Evolutionary conservation across 2,113 vertebrate species (phyloP).

Genomic region (Phylloscopus whistleri): DNA sequence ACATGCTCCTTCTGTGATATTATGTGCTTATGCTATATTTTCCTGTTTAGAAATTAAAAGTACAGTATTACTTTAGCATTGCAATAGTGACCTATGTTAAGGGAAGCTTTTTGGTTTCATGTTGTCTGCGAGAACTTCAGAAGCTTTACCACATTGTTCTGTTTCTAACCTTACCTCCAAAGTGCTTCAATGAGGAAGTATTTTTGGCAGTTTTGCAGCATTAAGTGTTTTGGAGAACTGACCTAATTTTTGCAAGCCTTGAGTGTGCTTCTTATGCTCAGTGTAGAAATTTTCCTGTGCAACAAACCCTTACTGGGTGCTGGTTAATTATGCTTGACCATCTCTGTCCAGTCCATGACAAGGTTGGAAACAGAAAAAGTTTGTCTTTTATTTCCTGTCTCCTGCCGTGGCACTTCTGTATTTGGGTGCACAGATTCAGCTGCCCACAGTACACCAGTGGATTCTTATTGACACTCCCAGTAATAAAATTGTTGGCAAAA

Average conservation of each 20-base stretch:
- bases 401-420: neutral
- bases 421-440: neutral
- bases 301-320: accelerated
- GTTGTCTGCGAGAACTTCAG: neutral
- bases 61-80: neutral
- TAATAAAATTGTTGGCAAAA: slow-evolving; percentile 48
- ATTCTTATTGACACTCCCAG: slow-evolving; percentile 36
- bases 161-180: neutral
- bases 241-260: neutral
- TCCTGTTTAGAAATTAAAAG: neutral
- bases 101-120: neutral
- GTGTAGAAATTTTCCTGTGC: neutral
- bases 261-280: neutral
- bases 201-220: neutral
- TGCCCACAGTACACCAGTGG: neutral
- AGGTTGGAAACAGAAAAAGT: neutral
- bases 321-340: neutral
- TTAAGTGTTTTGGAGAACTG: neutral
- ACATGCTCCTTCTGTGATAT: neutral
- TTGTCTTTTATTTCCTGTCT: neutral
- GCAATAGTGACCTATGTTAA: neutral
- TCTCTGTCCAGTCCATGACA: neutral
- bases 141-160: neutral
- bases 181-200: neutral
- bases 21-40: neutral